Conservation (phyloP, 2,888 invertebrate species). For the Sphecodes monilicornis region DNA sequence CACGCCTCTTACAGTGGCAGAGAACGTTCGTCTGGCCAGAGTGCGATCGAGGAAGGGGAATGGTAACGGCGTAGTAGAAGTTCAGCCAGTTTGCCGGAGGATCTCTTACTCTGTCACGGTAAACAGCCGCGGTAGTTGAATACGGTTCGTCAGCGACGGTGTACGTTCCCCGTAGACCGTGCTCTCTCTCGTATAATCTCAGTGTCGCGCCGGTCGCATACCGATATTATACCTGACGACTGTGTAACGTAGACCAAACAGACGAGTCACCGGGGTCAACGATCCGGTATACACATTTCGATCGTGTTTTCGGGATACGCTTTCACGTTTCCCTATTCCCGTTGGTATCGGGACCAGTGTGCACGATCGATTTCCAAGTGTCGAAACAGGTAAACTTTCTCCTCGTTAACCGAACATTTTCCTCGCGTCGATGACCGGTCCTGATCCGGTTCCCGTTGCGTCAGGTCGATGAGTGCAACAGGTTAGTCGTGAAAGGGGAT, state of each 20-base stretch:
- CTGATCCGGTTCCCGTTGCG: background rate
- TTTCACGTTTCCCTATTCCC: background rate
- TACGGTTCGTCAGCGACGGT: background rate
- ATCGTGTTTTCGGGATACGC: background rate
- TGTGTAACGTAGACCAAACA: background rate
- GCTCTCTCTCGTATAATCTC: background rate
- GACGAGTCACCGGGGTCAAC: background rate
- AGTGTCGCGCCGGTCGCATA: background rate
- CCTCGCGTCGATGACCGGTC: background rate
- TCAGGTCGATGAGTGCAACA: constrained; percentile 20
- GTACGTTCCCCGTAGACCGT: background rate
- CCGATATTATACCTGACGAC: background rate
- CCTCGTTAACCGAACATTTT: background rate
- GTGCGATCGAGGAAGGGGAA: constrained; percentile 34
- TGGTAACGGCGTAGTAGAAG: constrained; percentile 45
- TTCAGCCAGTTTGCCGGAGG: constrained; percentile 48
- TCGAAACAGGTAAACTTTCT: background rate
- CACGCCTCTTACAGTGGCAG: constrained; percentile 22
- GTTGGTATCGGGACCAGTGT: background rate
- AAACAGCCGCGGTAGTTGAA: constrained; percentile 40
- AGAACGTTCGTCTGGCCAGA: constrained; percentile 18
- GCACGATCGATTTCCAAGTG: background rate
- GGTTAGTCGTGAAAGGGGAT: background rate
- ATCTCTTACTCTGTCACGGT: constrained; percentile 56
- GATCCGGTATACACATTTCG: background rate